Evolutionary conservation across 2,888 invertebrate genomes (phyloP).

Genomic region (Rhaphigaster nebulosa): DNA sequence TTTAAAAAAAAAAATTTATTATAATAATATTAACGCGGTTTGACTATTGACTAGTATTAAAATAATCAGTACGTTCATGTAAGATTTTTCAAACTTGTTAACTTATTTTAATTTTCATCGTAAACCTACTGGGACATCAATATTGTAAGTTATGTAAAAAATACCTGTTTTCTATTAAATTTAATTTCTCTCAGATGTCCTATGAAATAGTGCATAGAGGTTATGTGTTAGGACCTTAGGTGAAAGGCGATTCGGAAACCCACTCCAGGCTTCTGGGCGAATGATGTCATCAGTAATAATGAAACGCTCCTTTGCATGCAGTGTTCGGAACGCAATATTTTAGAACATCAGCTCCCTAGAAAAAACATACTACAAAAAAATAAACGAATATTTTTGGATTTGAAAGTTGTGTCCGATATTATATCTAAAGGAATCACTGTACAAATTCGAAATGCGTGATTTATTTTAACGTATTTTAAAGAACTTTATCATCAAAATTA

Average conservation of each 20-base stretch:
- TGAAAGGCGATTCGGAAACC: neutral
- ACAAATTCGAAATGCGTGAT: too few relatives aligned
- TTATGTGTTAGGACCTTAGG: neutral
- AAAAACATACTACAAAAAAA: neutral
- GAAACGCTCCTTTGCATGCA: neutral
- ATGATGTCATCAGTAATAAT: constrained; percentile 3
- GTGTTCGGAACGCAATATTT: neutral
- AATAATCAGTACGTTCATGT: too few relatives aligned
- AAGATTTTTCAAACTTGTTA: too few relatives aligned
- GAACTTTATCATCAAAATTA: too few relatives aligned
- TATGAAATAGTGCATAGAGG: neutral
- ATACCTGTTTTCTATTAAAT: neutral
- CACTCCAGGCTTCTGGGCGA: neutral
- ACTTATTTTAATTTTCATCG: too few relatives aligned
- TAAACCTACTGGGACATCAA: too few relatives aligned
- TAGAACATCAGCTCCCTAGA: neutral
- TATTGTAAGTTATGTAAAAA: too few relatives aligned
- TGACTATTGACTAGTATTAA: too few relatives aligned
- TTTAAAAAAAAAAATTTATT: too few relatives aligned
- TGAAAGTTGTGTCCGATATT: neutral
- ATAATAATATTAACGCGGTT: too few relatives aligned
- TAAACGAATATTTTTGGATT: neutral
- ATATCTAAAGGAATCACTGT: neutral
- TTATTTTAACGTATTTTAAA: too few relatives aligned
- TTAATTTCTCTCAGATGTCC: neutral